Conservation (phyloP, 2,797 vertebrate genomes). For the Phoeniculus purpureus region DNA sequence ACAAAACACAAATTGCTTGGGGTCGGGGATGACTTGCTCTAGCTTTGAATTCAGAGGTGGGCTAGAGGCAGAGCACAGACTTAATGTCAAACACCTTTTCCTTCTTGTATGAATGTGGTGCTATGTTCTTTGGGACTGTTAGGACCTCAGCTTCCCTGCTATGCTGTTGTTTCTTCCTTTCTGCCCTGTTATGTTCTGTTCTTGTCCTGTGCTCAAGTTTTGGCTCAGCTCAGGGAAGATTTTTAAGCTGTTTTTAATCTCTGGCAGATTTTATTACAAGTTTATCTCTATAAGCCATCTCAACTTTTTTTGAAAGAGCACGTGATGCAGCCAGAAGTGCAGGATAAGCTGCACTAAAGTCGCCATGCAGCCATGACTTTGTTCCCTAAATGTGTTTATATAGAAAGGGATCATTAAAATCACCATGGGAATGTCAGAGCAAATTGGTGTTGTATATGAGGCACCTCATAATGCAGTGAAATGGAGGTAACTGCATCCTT, state of each 20-base stretch:
- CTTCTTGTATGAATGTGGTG: not conserved
- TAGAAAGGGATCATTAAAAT: not conserved
- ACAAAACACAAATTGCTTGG: not conserved
- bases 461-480: not conserved
- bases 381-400: not conserved
- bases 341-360: slow-evolving; percentile 20
- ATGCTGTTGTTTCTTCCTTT: not conserved
- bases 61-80: not conserved
- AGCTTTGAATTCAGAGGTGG: not conserved
- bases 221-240: not conserved
- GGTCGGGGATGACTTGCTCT: not conserved
- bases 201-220: not conserved
- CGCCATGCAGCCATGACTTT: not conserved
- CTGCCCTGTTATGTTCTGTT: not conserved
- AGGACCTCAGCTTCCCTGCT: not conserved
- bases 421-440: not conserved
- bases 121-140: not conserved
- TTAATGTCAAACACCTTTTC: not conserved
- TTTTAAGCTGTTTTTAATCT: slow-evolving; percentile 29
- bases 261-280: slow-evolving; percentile 26
- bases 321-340: not conserved
- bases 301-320: not conserved
- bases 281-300: slow-evolving; percentile 50
- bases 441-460: not conserved
- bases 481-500: not conserved